phyloP scores from a whole-genome alignment of 2,113 vertebrate species.

The Hemiprocne comata region DNA sequence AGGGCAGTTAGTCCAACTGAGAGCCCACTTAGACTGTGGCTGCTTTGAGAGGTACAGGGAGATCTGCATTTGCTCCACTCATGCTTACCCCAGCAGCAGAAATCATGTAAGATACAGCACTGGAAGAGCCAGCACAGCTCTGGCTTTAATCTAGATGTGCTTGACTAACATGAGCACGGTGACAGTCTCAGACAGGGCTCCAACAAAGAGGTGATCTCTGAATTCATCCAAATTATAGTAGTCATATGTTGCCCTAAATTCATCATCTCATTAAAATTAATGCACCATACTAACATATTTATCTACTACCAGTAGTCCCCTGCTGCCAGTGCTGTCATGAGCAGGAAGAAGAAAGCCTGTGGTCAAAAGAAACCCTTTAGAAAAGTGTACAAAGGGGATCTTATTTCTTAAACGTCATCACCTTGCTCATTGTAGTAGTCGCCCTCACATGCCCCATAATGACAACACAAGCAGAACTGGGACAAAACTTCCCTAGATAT shows the following conservation, averaged over 20 bases:
- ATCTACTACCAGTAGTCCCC: neutral
- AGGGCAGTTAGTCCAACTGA: neutral
- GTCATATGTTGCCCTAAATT: neutral
- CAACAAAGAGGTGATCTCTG: fast-evolving
- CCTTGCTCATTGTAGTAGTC: neutral
- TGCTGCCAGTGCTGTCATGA: neutral
- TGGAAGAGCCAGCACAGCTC: neutral
- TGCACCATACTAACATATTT: neutral
- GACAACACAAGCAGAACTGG: neutral
- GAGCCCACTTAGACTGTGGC: neutral
- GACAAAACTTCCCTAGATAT: neutral
- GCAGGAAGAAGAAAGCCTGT: neutral
- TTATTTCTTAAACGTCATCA: neutral
- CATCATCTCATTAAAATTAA: neutral
- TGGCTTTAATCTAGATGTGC: neutral
- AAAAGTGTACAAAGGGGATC: neutral
- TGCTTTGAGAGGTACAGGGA: neutral
- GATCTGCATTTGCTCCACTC: neutral
- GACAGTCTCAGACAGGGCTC: neutral
- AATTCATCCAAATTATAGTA: neutral
- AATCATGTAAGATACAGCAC: neutral
- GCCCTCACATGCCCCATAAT: neutral
- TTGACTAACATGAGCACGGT: neutral
- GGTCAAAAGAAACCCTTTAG: neutral
- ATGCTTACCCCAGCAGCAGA: neutral